Evolutionary conservation across 2,888 invertebrate species (phyloP), one percentile per base, ranked within the genome.

Genomic region (Dicyrtomina minuta): DNA sequence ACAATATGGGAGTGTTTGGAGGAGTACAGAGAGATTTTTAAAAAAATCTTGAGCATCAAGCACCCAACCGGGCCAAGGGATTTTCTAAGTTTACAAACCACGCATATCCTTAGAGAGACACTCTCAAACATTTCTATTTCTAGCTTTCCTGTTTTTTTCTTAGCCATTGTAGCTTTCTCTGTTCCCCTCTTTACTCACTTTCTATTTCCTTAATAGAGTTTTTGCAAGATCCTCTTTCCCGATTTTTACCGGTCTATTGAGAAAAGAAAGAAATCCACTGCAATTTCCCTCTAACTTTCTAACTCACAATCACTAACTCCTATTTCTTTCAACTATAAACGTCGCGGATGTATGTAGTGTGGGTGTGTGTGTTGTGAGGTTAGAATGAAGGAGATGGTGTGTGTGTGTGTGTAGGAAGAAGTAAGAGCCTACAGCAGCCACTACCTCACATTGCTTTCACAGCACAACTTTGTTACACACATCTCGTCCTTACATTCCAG

Each of bases 51-150:
- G 33, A 33, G 8, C 33, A 33, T 33, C 39, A 59, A 68, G 61
- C 68, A 62, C 68, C 68, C 68, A 68, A 61, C 51, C 56, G 61
- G 68, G 61, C 61, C 68, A 62, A 68, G 68, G 68, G 68, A 68
- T 68, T 68, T 68, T 55, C 51, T 61, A 68, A 68, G 55, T 68
- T 61, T 62, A 61, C 60, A 61, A 60, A 53, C 43, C 27, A 56
- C 46, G 51, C 62, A 27, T 61, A 55, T 49, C 58, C 68, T 64
- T 59, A 22, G 44, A 58, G 24, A 33, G 33, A 33, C 8, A 24
- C 70, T 46, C 55, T 68, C 61, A 62, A 46, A 27, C 59, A 59
- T 68, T 53, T 65, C 62, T 51, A 39, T 51, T 44, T 59, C 58
- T 53, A 41, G 24, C 58, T 64, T 66, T 66, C 55, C 55, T 55